Percentiles rank a stretch among this genome's conserved stretches.
Conservation (phyloP, 1,140 invertebrate genomes). For the Latrodectus geometricus region DNA sequence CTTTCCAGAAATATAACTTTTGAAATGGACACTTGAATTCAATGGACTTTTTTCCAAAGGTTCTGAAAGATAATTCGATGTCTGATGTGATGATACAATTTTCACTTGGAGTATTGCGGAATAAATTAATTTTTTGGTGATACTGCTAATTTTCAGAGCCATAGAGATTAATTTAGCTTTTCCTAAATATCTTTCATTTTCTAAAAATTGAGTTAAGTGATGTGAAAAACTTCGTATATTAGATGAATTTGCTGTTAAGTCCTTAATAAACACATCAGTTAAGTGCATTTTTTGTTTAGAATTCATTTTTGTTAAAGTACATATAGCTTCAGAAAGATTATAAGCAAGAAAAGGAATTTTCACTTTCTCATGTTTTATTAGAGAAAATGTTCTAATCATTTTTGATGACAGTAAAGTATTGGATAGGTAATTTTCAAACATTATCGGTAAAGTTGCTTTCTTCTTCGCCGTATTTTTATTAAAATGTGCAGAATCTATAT, state of each 20-base stretch:
- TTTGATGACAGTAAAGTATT: neutral
- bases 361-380: neutral
- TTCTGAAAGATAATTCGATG: too few relatives aligned
- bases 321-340: constrained; percentile 12
- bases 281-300: neutral
- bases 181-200: neutral
- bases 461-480: neutral
- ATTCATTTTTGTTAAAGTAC: neutral
- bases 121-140: too few relatives aligned
- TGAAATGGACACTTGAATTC: too few relatives aligned
- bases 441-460: neutral
- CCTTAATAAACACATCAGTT: neutral
- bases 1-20: too few relatives aligned
- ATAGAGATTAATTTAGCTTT: neutral
- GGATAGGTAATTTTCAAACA: constrained; percentile 9
- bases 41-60: too few relatives aligned
- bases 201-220: neutral
- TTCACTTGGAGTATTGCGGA: too few relatives aligned
- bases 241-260: neutral
- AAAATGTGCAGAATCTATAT: neutral
- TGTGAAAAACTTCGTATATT: neutral
- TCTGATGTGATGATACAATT: too few relatives aligned
- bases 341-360: neutral
- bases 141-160: neutral
- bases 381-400: neutral